Conservation (phyloP, 2,888 invertebrate genomes). For the Andrena dorsata region DNA sequence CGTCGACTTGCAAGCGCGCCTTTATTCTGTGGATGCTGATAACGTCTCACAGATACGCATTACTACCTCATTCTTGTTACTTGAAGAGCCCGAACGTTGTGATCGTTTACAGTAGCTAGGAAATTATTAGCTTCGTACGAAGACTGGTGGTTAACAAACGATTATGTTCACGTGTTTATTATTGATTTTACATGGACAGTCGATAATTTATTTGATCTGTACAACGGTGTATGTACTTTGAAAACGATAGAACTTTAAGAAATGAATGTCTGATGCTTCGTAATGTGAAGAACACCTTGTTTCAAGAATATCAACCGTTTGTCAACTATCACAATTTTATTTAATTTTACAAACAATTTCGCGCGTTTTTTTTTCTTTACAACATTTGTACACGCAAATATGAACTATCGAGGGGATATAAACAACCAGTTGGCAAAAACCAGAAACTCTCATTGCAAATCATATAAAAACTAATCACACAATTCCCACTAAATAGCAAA, state of each 20-base stretch:
- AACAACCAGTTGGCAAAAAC: slow-evolving; percentile 2
- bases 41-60: slow-evolving; percentile 7
- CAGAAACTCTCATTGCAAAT: too few relatives aligned
- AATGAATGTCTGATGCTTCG: not conserved
- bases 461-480: not conserved
- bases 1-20: slow-evolving; percentile 11
- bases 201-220: too few relatives aligned
- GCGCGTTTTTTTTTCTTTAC: too few relatives aligned
- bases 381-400: too few relatives aligned
- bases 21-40: slow-evolving; percentile 10
- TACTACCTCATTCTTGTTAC: not conserved
- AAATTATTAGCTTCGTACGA: not conserved
- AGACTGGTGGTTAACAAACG: not conserved
- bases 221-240: not conserved
- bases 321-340: not conserved
- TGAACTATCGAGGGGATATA: too few relatives aligned
- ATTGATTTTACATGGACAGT: too few relatives aligned
- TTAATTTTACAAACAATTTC: too few relatives aligned
- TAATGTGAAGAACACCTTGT: not conserved
- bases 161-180: not conserved
- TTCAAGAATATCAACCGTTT: not conserved
- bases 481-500: not conserved
- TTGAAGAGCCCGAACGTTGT: not conserved
- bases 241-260: not conserved
- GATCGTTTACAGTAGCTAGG: not conserved